A percentile compares a stretch with the other conserved stretches of the same genome.
These are phyloP conservation scores for Synanthedon tipuliformis DNA, from an alignment of 2,888 invertebrate species.

Conservation along the genomic window DNA sequence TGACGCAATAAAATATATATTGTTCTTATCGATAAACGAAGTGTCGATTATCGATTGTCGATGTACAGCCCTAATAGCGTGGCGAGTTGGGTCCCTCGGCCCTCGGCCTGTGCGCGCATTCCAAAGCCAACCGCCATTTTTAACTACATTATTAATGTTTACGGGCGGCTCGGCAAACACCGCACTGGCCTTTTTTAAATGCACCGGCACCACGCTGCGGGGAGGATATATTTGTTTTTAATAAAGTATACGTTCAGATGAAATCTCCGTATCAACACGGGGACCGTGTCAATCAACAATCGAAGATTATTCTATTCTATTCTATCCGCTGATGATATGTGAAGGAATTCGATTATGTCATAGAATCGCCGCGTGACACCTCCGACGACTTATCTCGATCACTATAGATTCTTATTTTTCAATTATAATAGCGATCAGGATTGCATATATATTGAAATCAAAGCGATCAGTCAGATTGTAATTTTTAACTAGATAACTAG, in stretches of 20 bases:
- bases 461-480: too few species aligned
- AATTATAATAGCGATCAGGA: not conserved
- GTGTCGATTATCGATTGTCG: conserved; percentile 12
- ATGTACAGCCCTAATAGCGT: conserved; percentile 23
- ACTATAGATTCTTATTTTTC: not conserved
- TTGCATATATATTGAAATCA: too few species aligned
- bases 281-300: conserved; percentile 3
- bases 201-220: conserved; percentile 28
- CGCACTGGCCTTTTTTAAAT: conserved; percentile 33
- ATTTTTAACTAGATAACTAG: too few species aligned
- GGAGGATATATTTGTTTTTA: conserved; percentile 55
- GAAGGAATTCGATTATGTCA: conserved; percentile 1
- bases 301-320: not conserved
- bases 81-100: conserved; percentile 27
- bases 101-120: conserved; percentile 41
- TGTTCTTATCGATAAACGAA: too few species aligned
- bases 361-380: not conserved
- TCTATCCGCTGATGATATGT: not conserved
- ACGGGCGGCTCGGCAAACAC: conserved; percentile 42
- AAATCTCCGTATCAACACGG: conserved; percentile 17
- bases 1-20: too few species aligned
- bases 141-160: conserved; percentile 66
- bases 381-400: not conserved
- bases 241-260: conserved; percentile 37
- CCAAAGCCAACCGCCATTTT: conserved; percentile 56